Evolutionary conservation across 2,888 invertebrate genomes (phyloP).

Genomic region (Panzeria rudis): DNA sequence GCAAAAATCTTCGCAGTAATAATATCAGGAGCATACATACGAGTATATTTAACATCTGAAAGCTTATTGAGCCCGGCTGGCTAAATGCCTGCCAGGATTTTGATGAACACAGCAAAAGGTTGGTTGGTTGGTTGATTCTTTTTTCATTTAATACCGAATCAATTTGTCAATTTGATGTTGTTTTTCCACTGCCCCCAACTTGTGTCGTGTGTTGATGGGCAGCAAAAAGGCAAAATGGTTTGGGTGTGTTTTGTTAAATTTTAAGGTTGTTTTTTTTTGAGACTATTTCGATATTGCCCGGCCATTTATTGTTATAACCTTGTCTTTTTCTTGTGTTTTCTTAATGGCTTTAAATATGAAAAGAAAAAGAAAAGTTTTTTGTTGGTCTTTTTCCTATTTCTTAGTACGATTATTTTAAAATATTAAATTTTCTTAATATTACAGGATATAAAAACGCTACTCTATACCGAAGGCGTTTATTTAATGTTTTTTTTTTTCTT

Average conservation of each 20-base stretch:
- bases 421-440: conserved; percentile 15
- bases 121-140: conserved; percentile 78
- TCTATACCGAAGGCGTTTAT: conserved; percentile 54
- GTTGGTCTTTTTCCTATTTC: background rate
- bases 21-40: background rate
- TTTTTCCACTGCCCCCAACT: background rate
- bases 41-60: conserved; percentile 8
- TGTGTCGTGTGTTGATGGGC: conserved; percentile 26
- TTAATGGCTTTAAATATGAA: conserved; percentile 41
- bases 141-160: conserved; percentile 76
- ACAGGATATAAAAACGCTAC: conserved; percentile 25
- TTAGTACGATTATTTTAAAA: conserved; percentile 21
- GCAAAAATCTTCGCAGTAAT: background rate
- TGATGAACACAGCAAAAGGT: conserved; percentile 50
- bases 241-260: conserved; percentile 55
- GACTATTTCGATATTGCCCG: background rate
- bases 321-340: conserved; percentile 4
- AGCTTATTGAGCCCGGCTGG: conserved; percentile 9
- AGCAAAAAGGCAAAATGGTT: background rate
- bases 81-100: conserved; percentile 12
- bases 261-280: conserved; percentile 15
- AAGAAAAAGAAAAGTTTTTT: conserved; percentile 54
- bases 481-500: conserved; percentile 30
- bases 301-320: conserved; percentile 39
- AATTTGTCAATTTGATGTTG: conserved; percentile 80